These are phyloP conservation scores for Sinodicranocentrus sp. DNA, from an alignment of 2,888 invertebrate genomes.

Conservation along the genomic window DNA sequence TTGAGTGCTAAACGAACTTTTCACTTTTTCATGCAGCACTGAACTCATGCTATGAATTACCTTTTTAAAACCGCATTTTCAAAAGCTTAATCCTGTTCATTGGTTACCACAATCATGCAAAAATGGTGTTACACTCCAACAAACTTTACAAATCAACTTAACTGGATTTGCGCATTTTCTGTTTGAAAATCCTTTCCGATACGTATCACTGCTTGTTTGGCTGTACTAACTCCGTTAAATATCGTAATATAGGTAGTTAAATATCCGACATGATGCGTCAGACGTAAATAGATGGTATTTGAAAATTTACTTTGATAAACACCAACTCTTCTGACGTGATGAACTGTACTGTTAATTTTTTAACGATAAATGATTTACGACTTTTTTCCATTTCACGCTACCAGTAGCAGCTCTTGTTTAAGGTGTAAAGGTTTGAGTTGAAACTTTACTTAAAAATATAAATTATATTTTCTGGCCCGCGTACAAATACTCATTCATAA, in stretches of 20 bases:
- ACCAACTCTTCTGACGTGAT: too few relatives aligned
- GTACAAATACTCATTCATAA: not conserved
- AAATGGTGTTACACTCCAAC: conserved; percentile 22
- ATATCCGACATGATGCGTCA: too few relatives aligned
- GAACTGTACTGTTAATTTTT: too few relatives aligned
- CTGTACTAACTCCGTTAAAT: too few relatives aligned
- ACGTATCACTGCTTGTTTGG: too few relatives aligned
- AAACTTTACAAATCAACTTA: conserved; percentile 15
- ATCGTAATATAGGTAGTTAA: too few relatives aligned
- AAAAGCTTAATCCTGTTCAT: not conserved
- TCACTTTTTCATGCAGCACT: conserved; percentile 13
- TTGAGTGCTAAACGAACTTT: not conserved
- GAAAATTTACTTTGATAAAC: not conserved
- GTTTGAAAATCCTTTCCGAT: too few relatives aligned
- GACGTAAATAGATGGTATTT: too few relatives aligned
- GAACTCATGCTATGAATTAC: not conserved
- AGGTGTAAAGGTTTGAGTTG: not conserved
- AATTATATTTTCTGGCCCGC: not conserved
- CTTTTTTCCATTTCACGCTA: not conserved
- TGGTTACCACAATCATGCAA: not conserved
- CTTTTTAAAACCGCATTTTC: conserved; percentile 1
- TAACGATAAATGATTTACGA: not conserved
- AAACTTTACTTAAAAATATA: not conserved
- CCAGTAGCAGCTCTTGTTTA: not conserved
- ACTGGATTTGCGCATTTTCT: conserved; percentile 28